phyloP scores from a whole-genome alignment of 2,888 invertebrate species.

The Nemapogon koenigi region DNA sequence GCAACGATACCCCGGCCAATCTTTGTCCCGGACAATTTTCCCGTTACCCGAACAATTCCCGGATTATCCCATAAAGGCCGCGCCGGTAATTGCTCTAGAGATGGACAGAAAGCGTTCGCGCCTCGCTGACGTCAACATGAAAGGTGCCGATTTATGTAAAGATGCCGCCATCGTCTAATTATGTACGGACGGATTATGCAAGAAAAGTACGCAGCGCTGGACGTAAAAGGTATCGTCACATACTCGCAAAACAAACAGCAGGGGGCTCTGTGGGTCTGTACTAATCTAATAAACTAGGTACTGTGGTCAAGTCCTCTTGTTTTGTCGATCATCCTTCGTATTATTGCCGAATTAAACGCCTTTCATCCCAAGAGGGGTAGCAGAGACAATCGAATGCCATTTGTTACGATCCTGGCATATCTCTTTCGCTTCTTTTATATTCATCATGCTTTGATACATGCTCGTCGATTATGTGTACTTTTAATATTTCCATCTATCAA shows the following conservation, averaged over 20 bases:
- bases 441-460: too few relatives aligned
- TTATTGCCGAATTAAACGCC: too few relatives aligned
- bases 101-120: constrained; percentile 51
- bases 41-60: constrained; percentile 50
- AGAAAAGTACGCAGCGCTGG: constrained; percentile 37
- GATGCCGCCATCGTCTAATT: constrained; percentile 41
- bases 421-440: too few relatives aligned
- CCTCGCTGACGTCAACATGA: constrained; percentile 50
- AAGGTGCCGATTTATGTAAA: constrained; percentile 31
- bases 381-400: too few relatives aligned
- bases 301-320: too few relatives aligned
- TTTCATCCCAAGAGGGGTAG: too few relatives aligned
- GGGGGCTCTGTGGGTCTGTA: constrained; percentile 23
- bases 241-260: constrained; percentile 44
- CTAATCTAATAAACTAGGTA: background rate
- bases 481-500: too few relatives aligned
- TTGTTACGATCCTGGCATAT: too few relatives aligned
- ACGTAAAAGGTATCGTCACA: constrained; percentile 32
- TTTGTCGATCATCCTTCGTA: too few relatives aligned
- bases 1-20: constrained; percentile 49
- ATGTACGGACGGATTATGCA: constrained; percentile 44
- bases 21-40: constrained; percentile 33
- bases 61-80: constrained; percentile 56
- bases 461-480: too few relatives aligned
- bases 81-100: constrained; percentile 26